phyloP scores from a whole-genome alignment of 2,888 invertebrate genomes.

The Pollenia amentaria region DNA sequence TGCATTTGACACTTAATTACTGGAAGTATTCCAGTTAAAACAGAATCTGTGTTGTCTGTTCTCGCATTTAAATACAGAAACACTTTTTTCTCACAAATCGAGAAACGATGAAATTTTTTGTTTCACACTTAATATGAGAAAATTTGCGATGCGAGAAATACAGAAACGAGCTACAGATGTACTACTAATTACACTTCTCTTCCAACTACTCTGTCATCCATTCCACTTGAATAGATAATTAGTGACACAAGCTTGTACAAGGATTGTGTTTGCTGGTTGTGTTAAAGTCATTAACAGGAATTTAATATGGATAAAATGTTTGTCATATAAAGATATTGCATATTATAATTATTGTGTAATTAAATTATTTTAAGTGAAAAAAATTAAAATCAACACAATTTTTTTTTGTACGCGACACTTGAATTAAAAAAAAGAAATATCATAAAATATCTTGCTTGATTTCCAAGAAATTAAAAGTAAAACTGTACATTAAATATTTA shows the following conservation, averaged over 20 bases:
- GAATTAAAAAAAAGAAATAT: background rate
- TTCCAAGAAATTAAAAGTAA: background rate
- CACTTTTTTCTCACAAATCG: too few species aligned
- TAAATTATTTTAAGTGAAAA: constrained; percentile 11
- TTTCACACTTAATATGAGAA: too few species aligned
- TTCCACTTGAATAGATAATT: constrained; percentile 48
- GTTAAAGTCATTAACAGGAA: constrained; percentile 6
- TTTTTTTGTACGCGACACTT: background rate
- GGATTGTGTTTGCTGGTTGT: constrained; percentile 1
- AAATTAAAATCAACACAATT: background rate
- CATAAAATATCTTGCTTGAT: background rate
- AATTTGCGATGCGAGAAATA: too few species aligned
- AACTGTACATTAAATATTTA: background rate
- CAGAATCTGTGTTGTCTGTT: too few species aligned
- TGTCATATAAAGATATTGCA: constrained; percentile 13
- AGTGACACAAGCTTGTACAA: constrained; percentile 1
- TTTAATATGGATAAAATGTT: constrained; percentile 32
- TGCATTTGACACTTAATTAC: too few species aligned
- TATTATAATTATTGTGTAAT: constrained; percentile 36
- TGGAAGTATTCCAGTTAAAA: too few species aligned
- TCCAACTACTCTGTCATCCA: background rate
- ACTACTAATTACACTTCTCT: constrained; percentile 9
- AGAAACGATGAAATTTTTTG: too few species aligned
- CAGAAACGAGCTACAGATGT: too few species aligned
- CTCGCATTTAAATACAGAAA: too few species aligned